Conservation (phyloP, 2,888 invertebrate genomes). For the Sinelater perroti region DNA sequence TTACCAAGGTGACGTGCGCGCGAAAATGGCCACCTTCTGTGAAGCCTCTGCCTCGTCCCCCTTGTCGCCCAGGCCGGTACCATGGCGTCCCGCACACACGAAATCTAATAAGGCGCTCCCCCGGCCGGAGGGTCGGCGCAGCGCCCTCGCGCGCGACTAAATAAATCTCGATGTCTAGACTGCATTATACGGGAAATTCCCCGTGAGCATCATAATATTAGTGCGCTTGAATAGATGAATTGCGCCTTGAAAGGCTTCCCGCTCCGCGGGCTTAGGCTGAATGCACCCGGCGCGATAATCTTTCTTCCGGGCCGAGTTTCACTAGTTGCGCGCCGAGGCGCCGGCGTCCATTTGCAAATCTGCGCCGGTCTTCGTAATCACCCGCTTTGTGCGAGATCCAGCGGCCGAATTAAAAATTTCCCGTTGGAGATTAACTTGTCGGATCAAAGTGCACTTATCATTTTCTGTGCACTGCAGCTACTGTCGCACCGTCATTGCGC, state of each 20-base stretch:
- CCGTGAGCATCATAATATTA: slow-evolving; percentile 35
- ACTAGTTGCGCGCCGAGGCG: slow-evolving; percentile 4
- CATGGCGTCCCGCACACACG: neutral
- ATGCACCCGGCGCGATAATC: slow-evolving; percentile 24
- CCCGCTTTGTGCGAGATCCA: neutral
- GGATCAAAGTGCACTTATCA: slow-evolving; percentile 4
- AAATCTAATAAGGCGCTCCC: slow-evolving; percentile 6
- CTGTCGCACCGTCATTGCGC: slow-evolving; percentile 15
- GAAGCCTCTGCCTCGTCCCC: no score
- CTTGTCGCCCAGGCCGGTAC: no score
- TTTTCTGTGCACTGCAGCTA: slow-evolving; percentile 14
- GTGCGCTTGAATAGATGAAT: slow-evolving; percentile 32
- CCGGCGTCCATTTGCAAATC: slow-evolving; percentile 13
- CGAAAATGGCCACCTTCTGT: slow-evolving; percentile 1
- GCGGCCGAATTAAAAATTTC: slow-evolving; percentile 8
- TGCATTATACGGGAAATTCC: slow-evolving; percentile 31
- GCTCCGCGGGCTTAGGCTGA: slow-evolving; percentile 22
- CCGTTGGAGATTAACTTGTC: slow-evolving; percentile 5
- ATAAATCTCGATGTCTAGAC: slow-evolving; percentile 35
- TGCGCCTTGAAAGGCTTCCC: slow-evolving; percentile 28
- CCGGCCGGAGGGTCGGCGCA: slow-evolving; percentile 4
- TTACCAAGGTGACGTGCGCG: slow-evolving; percentile 20
- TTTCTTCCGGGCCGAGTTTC: slow-evolving; percentile 20
- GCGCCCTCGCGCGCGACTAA: slow-evolving; percentile 19
- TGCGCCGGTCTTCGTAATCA: slow-evolving; percentile 11